phyloP scores from a whole-genome alignment of 2,888 invertebrate species.

The Pherbina coryleti region DNA sequence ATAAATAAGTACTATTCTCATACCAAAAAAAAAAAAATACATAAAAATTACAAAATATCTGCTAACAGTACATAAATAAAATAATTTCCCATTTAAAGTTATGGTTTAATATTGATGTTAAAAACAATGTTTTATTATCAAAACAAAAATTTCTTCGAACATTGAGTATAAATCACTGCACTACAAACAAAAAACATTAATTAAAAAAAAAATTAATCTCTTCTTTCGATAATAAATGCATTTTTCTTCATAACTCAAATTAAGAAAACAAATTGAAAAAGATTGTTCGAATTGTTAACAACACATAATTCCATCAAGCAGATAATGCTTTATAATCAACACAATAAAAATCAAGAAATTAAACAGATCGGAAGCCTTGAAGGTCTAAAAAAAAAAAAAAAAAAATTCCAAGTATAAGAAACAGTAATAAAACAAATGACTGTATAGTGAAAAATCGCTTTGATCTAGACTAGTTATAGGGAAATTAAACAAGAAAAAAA shows the following conservation, averaged over 20 bases:
- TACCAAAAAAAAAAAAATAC: no score
- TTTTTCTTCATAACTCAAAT: slow-evolving; percentile 11
- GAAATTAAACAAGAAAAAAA: neutral
- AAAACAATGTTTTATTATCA: slow-evolving; percentile 39
- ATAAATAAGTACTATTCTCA: no score
- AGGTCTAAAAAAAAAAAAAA: slow-evolving; percentile 11
- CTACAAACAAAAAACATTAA: neutral
- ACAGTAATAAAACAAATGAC: slow-evolving; percentile 32
- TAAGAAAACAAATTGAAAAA: neutral
- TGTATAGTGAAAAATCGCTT: slow-evolving; percentile 39
- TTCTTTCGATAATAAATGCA: neutral
- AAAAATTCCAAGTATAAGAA: neutral
- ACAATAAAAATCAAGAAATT: slow-evolving; percentile 26
- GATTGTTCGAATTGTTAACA: slow-evolving; percentile 5
- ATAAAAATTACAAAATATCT: no score
- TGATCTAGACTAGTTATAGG: slow-evolving; percentile 35
- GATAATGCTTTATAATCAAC: slow-evolving; percentile 24
- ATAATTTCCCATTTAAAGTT: neutral
- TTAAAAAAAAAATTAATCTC: neutral
- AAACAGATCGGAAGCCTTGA: slow-evolving; percentile 42
- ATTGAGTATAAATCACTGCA: slow-evolving; percentile 14
- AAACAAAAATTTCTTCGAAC: slow-evolving; percentile 37
- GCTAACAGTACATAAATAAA: no score
- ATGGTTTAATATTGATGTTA: slow-evolving; percentile 28
- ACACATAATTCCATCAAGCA: slow-evolving; percentile 38